These are phyloP conservation scores for Pampusana beccarii DNA, from an alignment of 2,113 vertebrate genomes.

Conservation along the genomic window DNA sequence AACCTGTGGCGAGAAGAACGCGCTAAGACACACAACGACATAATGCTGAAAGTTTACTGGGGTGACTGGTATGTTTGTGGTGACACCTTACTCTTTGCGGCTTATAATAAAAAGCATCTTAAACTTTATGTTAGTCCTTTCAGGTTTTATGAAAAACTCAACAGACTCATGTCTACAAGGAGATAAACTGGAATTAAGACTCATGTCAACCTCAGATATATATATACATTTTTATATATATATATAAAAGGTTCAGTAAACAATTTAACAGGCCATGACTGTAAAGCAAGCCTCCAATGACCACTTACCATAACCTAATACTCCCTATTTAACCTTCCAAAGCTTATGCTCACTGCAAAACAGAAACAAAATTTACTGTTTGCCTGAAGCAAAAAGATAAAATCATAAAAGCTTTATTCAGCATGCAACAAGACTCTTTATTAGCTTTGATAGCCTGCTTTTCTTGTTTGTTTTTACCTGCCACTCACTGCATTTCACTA, in stretches of 20 bases:
- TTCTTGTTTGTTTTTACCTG: constrained; percentile 14
- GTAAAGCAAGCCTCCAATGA: constrained; percentile 17
- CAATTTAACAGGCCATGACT: neutral
- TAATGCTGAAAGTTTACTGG: neutral
- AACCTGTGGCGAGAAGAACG: neutral
- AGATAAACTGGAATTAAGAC: constrained; percentile 7
- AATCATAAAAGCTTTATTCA: constrained; percentile 30
- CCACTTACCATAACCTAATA: constrained; percentile 33
- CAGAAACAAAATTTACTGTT: constrained; percentile 40
- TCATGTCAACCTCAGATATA: neutral
- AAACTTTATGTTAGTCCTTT: neutral
- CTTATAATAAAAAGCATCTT: neutral
- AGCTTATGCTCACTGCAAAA: constrained; percentile 19
- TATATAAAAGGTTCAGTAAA: constrained; percentile 13
- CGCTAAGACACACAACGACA: neutral
- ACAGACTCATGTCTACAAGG: neutral
- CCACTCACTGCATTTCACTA: neutral
- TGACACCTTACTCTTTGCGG: neutral
- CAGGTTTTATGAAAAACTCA: neutral
- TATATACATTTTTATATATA: neutral
- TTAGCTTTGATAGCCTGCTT: neutral
- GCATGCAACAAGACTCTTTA: neutral
- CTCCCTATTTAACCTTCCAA: constrained; percentile 29
- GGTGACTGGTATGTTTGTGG: neutral
- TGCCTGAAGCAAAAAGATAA: constrained; percentile 25